Evolutionary conservation across 2,888 invertebrate species (phyloP), one percentile per base, ranked within the genome.

Genomic region (Scaptomyza parva): DNA sequence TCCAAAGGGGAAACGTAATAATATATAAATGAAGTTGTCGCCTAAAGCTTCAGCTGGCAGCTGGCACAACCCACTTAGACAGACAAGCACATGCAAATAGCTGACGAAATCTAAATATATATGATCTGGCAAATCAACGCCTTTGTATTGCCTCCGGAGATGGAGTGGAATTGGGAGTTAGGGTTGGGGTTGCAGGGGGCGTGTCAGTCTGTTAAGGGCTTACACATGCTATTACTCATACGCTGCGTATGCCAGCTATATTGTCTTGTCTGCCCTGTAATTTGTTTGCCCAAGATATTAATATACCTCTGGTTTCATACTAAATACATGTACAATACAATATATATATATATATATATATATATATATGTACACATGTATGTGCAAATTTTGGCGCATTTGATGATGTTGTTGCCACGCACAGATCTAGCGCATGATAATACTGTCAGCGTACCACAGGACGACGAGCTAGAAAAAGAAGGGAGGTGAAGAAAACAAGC

Each of bases 1-100:
- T 87, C 86, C 78, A 85, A 87, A 76, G 87, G 82, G 86, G 78
- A 87, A 85, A 87, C 74, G 86, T 78, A 85, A 78, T 87, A 76
- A 87, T 82, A 70, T 70, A 78, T 51, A 74, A 87, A 80, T 87
- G 83, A 76, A 87, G 86, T 73, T 87, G 78, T 86, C 78, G 86
- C 83, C 64, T 37, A 43, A 22, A 72, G 81, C 68, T 64, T 60
- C 40, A 71, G 75, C 63, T 70, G 85, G 67, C 47, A 47, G 75
- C 48, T 14, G 55, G 68, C 51, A 30, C 12, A 48, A 59, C 43
- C 54, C 70, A 66, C 67, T 77, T 60, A 63, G 39, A 39, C 26
- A 54, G 37, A 70, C 67, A 86, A 84, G 65, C 70, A 48, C 64
- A 88, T 86, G 88, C 69, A 88, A 86, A 82, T 79, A 74, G 65